Evolutionary conservation across 2,113 vertebrate species (phyloP).

Genomic region (Chloropsis cyanopogon): DNA sequence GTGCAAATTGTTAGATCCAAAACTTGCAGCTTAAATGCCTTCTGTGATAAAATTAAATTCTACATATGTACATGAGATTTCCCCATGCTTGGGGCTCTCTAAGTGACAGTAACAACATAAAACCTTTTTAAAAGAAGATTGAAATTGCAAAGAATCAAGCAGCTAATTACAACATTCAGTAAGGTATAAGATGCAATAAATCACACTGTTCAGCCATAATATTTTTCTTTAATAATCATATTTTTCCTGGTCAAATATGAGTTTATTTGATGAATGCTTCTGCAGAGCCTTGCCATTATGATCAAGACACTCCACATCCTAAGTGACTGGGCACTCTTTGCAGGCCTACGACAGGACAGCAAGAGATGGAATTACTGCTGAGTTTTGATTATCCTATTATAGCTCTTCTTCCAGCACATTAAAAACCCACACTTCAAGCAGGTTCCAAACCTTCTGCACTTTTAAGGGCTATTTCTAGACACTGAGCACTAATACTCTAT

Average conservation of each 20-base stretch:
- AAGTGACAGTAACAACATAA: not conserved
- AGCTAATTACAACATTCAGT: not conserved
- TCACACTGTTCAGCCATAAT: not conserved
- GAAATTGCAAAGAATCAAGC: not conserved
- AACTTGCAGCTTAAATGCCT: not conserved
- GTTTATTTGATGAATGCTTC: not conserved
- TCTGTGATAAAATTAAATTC: not conserved
- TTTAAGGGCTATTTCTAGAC: conserved; percentile 33
- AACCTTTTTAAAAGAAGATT: not conserved
- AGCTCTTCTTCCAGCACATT: conserved; percentile 21
- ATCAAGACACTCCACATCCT: not conserved
- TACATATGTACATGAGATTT: not conserved
- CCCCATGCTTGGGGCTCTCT: not conserved
- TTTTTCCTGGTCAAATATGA: not conserved
- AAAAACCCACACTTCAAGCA: conserved; percentile 24
- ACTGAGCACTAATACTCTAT: not conserved
- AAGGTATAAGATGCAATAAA: not conserved
- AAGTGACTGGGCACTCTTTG: not conserved
- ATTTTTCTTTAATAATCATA: not conserved
- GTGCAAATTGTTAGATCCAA: not conserved
- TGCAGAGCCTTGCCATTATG: not conserved
- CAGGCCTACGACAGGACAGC: not conserved
- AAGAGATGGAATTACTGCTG: conserved; percentile 32
- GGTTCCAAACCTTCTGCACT: not conserved
- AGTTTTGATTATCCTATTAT: conserved; percentile 19